phyloP scores from a whole-genome alignment of 30 jellyfish, hydroid and myxozoan species.

The Aurelia coerulea region DNA sequence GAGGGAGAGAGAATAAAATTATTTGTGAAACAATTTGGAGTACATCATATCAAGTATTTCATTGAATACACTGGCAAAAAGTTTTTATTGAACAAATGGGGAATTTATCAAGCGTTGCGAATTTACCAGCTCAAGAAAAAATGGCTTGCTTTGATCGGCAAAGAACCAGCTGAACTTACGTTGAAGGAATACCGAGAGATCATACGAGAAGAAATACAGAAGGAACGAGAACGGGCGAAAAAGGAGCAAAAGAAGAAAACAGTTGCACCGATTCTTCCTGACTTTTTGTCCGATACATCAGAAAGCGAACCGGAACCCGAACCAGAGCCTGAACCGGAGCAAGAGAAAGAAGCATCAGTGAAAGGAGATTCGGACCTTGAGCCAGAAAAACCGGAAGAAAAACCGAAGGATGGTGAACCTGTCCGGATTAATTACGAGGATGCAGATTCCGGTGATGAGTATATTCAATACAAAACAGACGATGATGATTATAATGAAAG shows the following conservation, averaged over 20 bases:
- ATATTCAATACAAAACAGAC: constrained; percentile 53
- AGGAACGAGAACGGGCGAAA: constrained; percentile 26
- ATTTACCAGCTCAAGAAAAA: constrained; percentile 55
- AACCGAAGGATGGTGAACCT: constrained; percentile 56
- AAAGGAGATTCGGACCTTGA: constrained; percentile 26
- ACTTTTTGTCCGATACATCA: constrained; percentile 8
- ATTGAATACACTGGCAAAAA: constrained; percentile 30
- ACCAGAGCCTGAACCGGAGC: constrained; percentile 19
- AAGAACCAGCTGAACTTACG: constrained; percentile 32
- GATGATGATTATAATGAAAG: constrained; percentile 69
- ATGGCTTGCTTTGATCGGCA: constrained; percentile 58
- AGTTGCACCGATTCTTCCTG: constrained; percentile 27
- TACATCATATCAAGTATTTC: constrained; percentile 56
- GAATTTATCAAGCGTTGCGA: constrained; percentile 69
- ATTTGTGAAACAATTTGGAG: constrained; percentile 49
- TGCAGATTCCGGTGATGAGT: constrained; percentile 22
- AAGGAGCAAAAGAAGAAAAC: constrained; percentile 54
- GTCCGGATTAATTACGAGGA: constrained; percentile 54
- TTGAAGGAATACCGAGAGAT: constrained; percentile 54
- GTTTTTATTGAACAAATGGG: constrained; percentile 54
- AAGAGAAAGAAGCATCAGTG: constrained; percentile 25
- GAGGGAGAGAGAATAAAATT: constrained; percentile 38
- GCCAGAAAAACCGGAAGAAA: constrained; percentile 10
- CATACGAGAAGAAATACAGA: constrained; percentile 45
- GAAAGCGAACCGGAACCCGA: constrained; percentile 26